phyloP scores from a whole-genome alignment of 2,888 invertebrate species.

The Mycogona germanica region DNA sequence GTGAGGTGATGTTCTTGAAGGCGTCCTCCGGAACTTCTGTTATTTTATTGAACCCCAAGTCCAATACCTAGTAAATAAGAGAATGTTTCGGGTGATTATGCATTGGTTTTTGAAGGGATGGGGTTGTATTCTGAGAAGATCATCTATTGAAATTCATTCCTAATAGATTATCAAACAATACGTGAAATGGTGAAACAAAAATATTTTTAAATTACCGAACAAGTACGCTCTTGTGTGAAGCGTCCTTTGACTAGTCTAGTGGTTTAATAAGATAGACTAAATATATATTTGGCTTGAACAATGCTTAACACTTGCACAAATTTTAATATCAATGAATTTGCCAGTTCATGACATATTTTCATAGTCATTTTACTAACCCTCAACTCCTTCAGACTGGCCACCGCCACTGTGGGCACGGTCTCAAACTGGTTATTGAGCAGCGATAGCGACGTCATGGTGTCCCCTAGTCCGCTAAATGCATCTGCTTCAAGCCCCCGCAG shows the following conservation, averaged over 20 bases:
- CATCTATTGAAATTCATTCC: too few species aligned
- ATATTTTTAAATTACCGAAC: too few species aligned
- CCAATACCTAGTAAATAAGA: slow-evolving; percentile 55
- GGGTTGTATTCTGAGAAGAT: too few species aligned
- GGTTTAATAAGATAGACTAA: background rate
- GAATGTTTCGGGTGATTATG: too few species aligned
- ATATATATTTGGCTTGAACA: background rate
- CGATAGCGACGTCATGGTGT: slow-evolving; percentile 74
- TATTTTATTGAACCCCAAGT: slow-evolving; percentile 82
- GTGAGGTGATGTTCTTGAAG: slow-evolving; percentile 65
- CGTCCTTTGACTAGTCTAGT: too few species aligned
- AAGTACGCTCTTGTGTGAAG: too few species aligned
- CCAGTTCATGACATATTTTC: background rate
- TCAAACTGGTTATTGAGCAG: slow-evolving; percentile 76
- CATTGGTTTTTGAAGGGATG: too few species aligned
- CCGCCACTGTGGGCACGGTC: slow-evolving; percentile 71
- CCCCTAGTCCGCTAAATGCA: slow-evolving; percentile 65
- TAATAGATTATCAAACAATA: too few species aligned
- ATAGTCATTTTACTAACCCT: slow-evolving; percentile 44
- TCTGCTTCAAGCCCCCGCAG: slow-evolving; percentile 62
- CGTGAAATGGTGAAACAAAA: too few species aligned
- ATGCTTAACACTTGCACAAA: background rate
- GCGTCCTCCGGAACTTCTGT: slow-evolving; percentile 66
- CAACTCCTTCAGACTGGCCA: slow-evolving; percentile 61
- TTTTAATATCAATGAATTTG: too few species aligned